Conservation (phyloP, 1,140 invertebrate species). For the Drosophila navojoa region DNA sequence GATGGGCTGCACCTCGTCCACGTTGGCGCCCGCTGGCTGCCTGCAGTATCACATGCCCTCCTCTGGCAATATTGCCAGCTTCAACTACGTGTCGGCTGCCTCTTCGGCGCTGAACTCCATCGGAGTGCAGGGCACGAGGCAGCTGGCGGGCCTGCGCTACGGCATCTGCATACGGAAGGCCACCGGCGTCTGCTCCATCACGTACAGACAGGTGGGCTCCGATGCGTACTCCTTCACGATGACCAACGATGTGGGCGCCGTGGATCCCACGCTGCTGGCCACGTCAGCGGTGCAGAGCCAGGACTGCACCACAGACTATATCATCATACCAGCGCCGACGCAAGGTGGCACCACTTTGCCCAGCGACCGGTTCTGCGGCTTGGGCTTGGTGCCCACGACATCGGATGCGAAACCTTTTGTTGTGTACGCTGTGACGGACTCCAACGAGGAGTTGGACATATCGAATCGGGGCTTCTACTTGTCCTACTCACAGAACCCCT, state of each 20-base stretch:
- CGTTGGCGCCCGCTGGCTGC: constrained; percentile 89
- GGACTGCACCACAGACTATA: constrained; percentile 88
- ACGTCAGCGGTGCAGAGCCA: constrained; percentile 85
- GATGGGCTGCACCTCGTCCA: constrained; percentile 87
- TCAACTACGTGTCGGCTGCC: constrained; percentile 89
- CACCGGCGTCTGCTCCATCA: constrained; percentile 77
- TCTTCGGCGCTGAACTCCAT: constrained; percentile 83
- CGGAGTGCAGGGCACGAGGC: constrained; percentile 86
- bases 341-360: constrained; percentile 79
- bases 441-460: constrained; percentile 86
- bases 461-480: constrained; percentile 90
- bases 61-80: constrained; percentile 89
- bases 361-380: constrained; percentile 90
- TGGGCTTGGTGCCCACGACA: constrained; percentile 87
- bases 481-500: constrained; percentile 88
- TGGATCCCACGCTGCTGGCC: constrained; percentile 85
- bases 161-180: constrained; percentile 84
- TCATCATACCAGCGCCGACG: constrained; percentile 89
- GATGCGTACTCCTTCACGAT: constrained; percentile 88
- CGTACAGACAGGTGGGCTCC: constrained; percentile 79
- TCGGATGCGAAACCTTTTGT: constrained; percentile 90
- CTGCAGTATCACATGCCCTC: constrained; percentile 89
- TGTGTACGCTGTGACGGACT: constrained; percentile 89
- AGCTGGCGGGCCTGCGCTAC: constrained; percentile 90
- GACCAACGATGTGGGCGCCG: constrained; percentile 87